Conservation (phyloP, 2,113 vertebrate genomes). For the Grammatotria lemairii region DNA sequence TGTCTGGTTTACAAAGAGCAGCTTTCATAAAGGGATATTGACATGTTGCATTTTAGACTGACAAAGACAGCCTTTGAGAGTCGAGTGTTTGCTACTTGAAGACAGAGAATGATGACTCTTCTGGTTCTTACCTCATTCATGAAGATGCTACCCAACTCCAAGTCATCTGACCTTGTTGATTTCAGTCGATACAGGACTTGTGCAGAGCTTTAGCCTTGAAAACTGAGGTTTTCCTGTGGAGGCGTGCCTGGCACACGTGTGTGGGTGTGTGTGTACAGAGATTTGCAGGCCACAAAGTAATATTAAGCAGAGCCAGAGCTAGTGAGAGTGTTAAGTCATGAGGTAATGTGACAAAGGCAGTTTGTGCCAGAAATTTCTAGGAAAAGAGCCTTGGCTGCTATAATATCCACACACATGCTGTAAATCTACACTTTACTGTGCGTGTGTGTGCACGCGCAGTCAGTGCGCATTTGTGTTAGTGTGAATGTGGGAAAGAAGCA, state of each 20-base stretch:
- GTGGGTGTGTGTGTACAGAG: neutral
- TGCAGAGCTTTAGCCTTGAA: neutral
- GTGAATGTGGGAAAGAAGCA: neutral
- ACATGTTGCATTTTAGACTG: conserved; percentile 32
- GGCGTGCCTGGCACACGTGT: neutral
- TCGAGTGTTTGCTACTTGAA: conserved; percentile 31
- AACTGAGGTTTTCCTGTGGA: neutral
- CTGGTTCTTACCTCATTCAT: conserved; percentile 13
- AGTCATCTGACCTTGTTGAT: conserved; percentile 34
- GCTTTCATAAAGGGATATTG: conserved; percentile 54
- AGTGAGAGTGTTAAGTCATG: conserved; percentile 58
- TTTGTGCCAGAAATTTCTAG: conserved; percentile 68
- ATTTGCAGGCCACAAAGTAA: conserved; percentile 22
- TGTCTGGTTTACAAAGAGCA: conserved; percentile 32
- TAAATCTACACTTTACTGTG: conserved; percentile 33
- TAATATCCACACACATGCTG: conserved; percentile 59
- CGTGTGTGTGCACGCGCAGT: neutral
- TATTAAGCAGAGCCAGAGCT: conserved; percentile 40
- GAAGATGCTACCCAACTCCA: neutral
- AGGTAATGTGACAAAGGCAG: conserved; percentile 57
- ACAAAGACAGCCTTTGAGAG: conserved; percentile 52
- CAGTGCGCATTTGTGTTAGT: neutral
- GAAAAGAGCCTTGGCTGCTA: conserved; percentile 57
- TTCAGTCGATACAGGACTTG: neutral
- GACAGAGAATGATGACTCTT: conserved; percentile 42